Conservation (phyloP, 2,113 vertebrate genomes). For the Gallinago jamesoni region DNA sequence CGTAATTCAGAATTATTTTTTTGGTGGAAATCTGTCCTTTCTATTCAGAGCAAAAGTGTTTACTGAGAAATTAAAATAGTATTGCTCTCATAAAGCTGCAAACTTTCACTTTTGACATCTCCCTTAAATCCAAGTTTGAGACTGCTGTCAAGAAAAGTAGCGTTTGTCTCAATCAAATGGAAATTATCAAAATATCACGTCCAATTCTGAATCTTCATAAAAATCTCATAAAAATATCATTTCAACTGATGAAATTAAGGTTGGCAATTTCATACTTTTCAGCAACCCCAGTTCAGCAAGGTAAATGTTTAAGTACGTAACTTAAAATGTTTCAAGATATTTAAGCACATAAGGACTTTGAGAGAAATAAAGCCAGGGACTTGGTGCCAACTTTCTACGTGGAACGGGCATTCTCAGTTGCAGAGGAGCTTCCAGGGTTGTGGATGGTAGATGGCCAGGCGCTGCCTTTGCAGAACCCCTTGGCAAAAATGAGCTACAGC, state of each 20-base stretch:
- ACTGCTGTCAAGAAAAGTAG: not conserved
- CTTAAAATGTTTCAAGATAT: not conserved
- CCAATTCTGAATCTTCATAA: not conserved
- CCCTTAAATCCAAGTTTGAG: not conserved
- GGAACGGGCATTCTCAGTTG: not conserved
- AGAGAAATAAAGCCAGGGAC: not conserved
- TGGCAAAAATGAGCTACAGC: not conserved
- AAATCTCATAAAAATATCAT: not conserved
- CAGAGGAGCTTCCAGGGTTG: not conserved
- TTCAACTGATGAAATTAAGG: not conserved
- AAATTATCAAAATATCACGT: not conserved
- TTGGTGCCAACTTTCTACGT: fast-evolving
- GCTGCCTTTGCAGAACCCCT: not conserved
- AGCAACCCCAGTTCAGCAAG: not conserved
- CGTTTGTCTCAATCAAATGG: not conserved
- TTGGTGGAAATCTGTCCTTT: not conserved
- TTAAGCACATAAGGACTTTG: not conserved
- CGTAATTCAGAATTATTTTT: not conserved
- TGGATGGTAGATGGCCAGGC: not conserved
- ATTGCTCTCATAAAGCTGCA: not conserved
- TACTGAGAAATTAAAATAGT: not conserved
- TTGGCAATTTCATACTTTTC: not conserved
- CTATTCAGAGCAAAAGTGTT: not conserved
- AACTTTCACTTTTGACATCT: not conserved
- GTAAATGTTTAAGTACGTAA: not conserved